Conservation (phyloP, 2,113 vertebrate species). For the Amia ocellicauda region DNA sequence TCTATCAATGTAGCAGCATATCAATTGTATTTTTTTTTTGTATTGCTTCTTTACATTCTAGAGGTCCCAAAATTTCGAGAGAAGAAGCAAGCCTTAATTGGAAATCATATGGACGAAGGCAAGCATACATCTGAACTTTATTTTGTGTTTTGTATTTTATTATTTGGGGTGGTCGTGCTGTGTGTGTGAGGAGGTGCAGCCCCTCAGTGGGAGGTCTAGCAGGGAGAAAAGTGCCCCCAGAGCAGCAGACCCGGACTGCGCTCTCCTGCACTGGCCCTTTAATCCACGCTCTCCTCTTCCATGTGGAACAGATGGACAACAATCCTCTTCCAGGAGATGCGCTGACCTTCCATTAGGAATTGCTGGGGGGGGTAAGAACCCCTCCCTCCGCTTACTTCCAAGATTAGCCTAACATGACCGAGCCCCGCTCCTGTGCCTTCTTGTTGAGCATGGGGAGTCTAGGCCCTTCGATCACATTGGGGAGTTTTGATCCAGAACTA, state of each 20-base stretch:
- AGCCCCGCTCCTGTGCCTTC: too few relatives aligned
- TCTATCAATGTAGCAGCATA: not conserved
- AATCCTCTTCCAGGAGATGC: too few relatives aligned
- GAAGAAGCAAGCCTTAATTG: constrained; percentile 66
- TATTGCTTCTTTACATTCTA: constrained; percentile 32
- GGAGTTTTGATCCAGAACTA: too few relatives aligned
- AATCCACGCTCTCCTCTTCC: not conserved
- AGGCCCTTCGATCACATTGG: too few relatives aligned
- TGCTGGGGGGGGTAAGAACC: too few relatives aligned
- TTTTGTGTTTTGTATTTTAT: constrained; percentile 6
- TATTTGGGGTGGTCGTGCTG: not conserved
- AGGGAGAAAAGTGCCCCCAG: too few relatives aligned
- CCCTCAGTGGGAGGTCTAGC: too few relatives aligned
- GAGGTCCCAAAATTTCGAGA: constrained; percentile 72
- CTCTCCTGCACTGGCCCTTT: too few relatives aligned
- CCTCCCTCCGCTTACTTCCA: too few relatives aligned
- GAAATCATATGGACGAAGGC: constrained; percentile 81
- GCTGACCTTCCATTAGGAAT: too few relatives aligned
- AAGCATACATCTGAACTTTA: constrained; percentile 24
- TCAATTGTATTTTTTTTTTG: not conserved
- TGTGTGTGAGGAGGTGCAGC: not conserved
- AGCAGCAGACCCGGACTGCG: not conserved
- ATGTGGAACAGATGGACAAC: constrained; percentile 11
- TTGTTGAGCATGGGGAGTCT: too few relatives aligned
- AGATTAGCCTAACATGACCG: too few relatives aligned